Evolutionary conservation across 2,888 invertebrate genomes (phyloP).

Genomic region (Cheiracanthium punctorium): DNA sequence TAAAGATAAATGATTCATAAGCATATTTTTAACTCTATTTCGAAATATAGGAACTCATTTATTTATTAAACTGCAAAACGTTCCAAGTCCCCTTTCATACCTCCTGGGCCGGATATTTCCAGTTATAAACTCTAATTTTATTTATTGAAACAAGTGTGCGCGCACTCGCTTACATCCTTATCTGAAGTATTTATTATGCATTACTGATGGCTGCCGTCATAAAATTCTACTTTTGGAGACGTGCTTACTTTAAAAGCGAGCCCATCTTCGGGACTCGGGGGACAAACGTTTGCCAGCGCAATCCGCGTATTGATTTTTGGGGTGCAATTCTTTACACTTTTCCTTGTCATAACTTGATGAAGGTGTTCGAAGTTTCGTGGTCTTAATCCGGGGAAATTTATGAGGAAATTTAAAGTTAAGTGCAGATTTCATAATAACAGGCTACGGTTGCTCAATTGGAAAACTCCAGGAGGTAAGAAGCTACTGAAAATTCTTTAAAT

Average conservation of each 20-base stretch:
- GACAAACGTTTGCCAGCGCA: background rate
- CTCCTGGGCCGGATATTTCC: background rate
- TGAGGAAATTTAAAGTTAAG: no score
- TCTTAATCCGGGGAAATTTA: no score
- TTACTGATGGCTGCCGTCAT: constrained; percentile 51
- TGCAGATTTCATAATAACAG: no score
- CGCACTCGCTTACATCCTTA: constrained; percentile 42
- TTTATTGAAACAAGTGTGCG: constrained; percentile 53
- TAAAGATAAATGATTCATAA: background rate
- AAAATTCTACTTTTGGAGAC: constrained; percentile 59
- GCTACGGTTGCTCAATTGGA: no score
- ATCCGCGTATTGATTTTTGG: background rate
- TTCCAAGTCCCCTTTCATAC: background rate
- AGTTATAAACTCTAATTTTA: constrained; percentile 38
- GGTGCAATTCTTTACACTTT: background rate
- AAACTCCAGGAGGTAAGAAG: no score
- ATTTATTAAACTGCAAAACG: constrained; percentile 4
- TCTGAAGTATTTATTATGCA: constrained; percentile 56
- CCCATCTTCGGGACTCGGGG: background rate
- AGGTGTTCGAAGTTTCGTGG: background rate
- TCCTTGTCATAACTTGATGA: constrained; percentile 13
- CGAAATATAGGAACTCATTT: constrained; percentile 4
- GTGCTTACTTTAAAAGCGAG: constrained; percentile 43
- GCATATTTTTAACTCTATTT: background rate
- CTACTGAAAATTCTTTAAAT: no score